Base-by-base conservation (phyloP, 1,140 invertebrate species). In the Drosophila saltans region DNA sequence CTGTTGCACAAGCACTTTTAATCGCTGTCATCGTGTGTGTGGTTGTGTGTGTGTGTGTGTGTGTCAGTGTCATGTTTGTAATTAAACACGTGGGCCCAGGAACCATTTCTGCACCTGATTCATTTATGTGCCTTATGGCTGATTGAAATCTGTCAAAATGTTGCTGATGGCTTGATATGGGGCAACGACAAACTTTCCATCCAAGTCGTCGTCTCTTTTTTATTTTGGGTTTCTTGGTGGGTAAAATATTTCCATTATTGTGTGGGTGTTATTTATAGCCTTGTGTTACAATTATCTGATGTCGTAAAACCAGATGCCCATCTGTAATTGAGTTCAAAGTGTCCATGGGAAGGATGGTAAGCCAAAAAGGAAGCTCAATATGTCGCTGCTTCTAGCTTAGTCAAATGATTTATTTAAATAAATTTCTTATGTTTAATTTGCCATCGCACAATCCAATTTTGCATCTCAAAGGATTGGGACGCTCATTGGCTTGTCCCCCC, bases 71-170 rank as follows among this genome's bases (percentile, higher is more conserved):
- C 52, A 75, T 28, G 62, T 40, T 69, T 83, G 80, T 88, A 88
- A 88, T 88, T 88, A 88, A 89, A 81, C 70, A 89, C 80, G 80
- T 88, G 81, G 80, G 68, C 68, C 56, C 67, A 72, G 36, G 55
- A 48, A 63, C 71, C 62, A 65, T 57, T 59, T 59, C 67, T 36
- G 6, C 33, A 36, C 33, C 69, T 45, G 55, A 66, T 24, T 52
- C 21, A 36, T 36, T 36, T 36, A 36, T 36, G 33, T 41, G 56
- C 55, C 66, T 72, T 73, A 66, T 63, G 56, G 57, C 76, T 88
- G 83, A 88, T 88, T 89, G 84, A 88, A 83, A 83, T 88, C 83
- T 72, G 77, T 83, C 84, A 88, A 88, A 86, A 80, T 74, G 76
- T 72, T 70, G 66, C 64, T 58, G 56, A 60, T 71, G 55, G 62